Evolutionary conservation across 2,113 vertebrate species (phyloP).

Genomic region (Rhipidura dahli): DNA sequence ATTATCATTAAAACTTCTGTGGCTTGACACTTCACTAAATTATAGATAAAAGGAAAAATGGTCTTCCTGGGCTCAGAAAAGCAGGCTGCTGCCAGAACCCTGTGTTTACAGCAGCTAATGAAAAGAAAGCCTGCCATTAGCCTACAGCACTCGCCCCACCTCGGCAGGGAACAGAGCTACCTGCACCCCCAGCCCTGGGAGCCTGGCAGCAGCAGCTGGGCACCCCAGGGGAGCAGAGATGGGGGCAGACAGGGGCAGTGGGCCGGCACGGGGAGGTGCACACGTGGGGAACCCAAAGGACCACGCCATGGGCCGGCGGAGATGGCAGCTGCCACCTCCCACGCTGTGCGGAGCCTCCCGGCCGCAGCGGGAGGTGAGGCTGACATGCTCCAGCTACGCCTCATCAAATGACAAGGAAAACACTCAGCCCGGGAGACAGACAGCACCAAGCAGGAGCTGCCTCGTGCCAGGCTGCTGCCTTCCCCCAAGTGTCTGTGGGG

Average conservation of each 20-base stretch:
- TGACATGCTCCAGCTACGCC: background rate
- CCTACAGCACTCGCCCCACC: background rate
- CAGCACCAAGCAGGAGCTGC: background rate
- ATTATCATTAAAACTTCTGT: constrained; percentile 40
- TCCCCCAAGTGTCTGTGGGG: accelerated
- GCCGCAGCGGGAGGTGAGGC: background rate
- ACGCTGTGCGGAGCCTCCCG: background rate
- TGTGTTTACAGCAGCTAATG: constrained; percentile 38
- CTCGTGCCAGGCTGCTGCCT: background rate
- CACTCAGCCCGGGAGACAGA: background rate
- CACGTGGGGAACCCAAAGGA: accelerated
- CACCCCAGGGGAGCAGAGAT: background rate
- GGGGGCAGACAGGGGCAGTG: background rate
- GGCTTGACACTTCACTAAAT: constrained; percentile 50
- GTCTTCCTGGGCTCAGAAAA: constrained; percentile 25
- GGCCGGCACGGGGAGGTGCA: background rate
- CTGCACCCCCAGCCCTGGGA: background rate
- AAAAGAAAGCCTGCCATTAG: background rate
- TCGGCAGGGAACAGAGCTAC: background rate
- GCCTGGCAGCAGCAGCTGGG: background rate
- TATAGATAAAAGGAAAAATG: constrained; percentile 61
- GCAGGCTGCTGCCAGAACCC: constrained; percentile 5
- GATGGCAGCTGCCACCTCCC: background rate
- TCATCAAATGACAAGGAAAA: background rate
- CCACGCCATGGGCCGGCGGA: accelerated